phyloP scores from a whole-genome alignment of 30 jellyfish, hydroid and myxozoan genomes.

The Cassiopea andromeda region DNA sequence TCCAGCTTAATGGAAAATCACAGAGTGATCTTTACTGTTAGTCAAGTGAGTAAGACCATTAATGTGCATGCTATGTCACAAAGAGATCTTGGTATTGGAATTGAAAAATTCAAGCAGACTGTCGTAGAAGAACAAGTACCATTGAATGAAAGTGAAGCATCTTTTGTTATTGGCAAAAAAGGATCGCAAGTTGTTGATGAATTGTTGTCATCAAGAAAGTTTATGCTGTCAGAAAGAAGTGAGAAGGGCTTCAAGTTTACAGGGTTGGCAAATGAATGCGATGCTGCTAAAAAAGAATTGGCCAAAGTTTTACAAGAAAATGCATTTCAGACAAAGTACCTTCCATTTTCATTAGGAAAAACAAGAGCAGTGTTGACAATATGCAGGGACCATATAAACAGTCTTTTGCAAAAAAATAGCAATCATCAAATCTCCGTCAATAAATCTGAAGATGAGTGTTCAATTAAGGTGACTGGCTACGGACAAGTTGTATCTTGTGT shows the following conservation, averaged over 20 bases:
- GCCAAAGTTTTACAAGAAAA: constrained; percentile 5
- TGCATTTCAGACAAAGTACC: constrained; percentile 7
- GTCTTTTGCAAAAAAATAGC: neutral
- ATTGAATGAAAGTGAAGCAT: neutral
- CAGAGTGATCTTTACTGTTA: neutral
- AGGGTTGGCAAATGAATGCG: constrained; percentile 14
- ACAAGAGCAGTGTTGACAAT: constrained; percentile 12
- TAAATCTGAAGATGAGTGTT: neutral
- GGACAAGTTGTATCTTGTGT: neutral
- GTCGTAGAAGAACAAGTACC: neutral
- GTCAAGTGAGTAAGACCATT: neutral
- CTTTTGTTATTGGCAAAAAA: neutral
- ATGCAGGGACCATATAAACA: neutral
- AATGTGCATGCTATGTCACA: constrained; percentile 3
- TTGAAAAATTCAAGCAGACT: constrained; percentile 5
- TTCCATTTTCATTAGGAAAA: constrained; percentile 8
- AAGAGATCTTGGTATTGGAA: constrained; percentile 12
- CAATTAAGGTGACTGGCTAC: constrained; percentile 22
- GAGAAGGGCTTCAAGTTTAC: neutral
- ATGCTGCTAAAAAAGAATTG: neutral
- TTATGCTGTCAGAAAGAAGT: neutral
- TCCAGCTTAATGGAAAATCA: neutral
- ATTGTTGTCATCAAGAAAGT: neutral
- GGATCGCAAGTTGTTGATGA: neutral
- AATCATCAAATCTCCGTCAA: neutral